Percentiles rank a stretch among this genome's conserved stretches.
Evolutionary conservation across 2,888 invertebrate species (phyloP).

Genomic region (Chloroclystis v-ata): DNA sequence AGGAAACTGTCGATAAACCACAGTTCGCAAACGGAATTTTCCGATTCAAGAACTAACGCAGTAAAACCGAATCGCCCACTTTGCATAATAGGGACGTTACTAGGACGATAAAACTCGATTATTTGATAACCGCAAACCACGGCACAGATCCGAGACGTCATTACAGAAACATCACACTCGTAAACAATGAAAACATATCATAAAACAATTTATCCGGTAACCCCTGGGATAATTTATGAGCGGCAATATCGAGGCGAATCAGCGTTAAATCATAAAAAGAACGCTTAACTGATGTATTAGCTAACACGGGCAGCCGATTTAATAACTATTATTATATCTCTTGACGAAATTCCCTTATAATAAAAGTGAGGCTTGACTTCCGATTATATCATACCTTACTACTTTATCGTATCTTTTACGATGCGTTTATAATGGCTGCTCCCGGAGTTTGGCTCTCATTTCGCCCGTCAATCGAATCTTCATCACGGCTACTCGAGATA

Average conservation of each 20-base stretch:
- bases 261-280: slow-evolving; percentile 74
- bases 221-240: slow-evolving; percentile 63
- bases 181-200: slow-evolving; percentile 56
- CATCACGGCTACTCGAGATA: slow-evolving; percentile 11
- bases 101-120: slow-evolving; percentile 18
- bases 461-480: slow-evolving; percentile 16
- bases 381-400: slow-evolving; percentile 29
- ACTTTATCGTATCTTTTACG: slow-evolving; percentile 42
- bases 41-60: slow-evolving; percentile 20
- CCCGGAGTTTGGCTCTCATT: slow-evolving; percentile 23
- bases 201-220: slow-evolving; percentile 71
- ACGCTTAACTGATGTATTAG: slow-evolving; percentile 69
- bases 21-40: slow-evolving; percentile 19
- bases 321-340: slow-evolving; percentile 74
- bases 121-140: slow-evolving; percentile 17
- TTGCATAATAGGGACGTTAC: slow-evolving; percentile 16
- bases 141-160: slow-evolving; percentile 19
- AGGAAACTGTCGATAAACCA: slow-evolving; percentile 19
- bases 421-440: slow-evolving; percentile 21
- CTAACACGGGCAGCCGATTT: slow-evolving; percentile 63
- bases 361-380: slow-evolving; percentile 50
- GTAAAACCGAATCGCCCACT: slow-evolving; percentile 20
- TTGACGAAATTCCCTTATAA: slow-evolving; percentile 66
- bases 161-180: slow-evolving; percentile 21
- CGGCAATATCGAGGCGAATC: slow-evolving; percentile 66